Evolutionary conservation across 2,888 invertebrate species (phyloP), one percentile per base, ranked within the genome.

Genomic region (Schizaphis graminum): DNA sequence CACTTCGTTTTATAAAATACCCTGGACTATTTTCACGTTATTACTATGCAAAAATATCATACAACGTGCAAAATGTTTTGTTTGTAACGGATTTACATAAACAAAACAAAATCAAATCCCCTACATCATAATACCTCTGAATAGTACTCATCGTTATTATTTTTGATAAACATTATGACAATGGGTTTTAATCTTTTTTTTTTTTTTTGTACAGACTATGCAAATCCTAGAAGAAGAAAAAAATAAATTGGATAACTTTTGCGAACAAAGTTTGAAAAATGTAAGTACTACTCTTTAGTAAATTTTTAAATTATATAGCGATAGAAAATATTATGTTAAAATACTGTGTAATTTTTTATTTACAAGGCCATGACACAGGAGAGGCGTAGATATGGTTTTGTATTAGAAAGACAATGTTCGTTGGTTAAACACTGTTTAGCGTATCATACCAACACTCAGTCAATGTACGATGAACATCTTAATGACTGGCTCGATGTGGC

Each of bases 401-500:
- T 98, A 41, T 96, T 98, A 95, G 98, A 98, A 96, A 97, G 98
- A 95, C 98, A 98, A 95, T 98, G 98, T 95, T 98, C 98, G 7
- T 96, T 98, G 95, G 98, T 98, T 24, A 98, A 98, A 96, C 98
- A 98, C 96, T 98, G 98, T 97, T 97, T 98, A 95, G 98, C 98
- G 93, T 98, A 98, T 96, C 98, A 98, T 96, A 97, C 97, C 94
- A 97, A 98, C 95, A 98, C 98, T 87, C 97, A 97, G 92, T 97
- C 97, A 77, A 96, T 98, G 93, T 97, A 98, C 96, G 98, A 97
- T 96, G 97, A 97, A 95, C 98, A 98, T 95, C 96, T 98, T 95
- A 98, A 98, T 95, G 98, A 98, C 96, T 98, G 98, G 98, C 97
- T 98, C 95, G 98, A 98, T 96, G 97, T 98, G 53, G 98, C 98